These are phyloP conservation scores for Acanthosepion pharaonis DNA, from an alignment of 2,888 invertebrate species.

Conservation along the genomic window DNA sequence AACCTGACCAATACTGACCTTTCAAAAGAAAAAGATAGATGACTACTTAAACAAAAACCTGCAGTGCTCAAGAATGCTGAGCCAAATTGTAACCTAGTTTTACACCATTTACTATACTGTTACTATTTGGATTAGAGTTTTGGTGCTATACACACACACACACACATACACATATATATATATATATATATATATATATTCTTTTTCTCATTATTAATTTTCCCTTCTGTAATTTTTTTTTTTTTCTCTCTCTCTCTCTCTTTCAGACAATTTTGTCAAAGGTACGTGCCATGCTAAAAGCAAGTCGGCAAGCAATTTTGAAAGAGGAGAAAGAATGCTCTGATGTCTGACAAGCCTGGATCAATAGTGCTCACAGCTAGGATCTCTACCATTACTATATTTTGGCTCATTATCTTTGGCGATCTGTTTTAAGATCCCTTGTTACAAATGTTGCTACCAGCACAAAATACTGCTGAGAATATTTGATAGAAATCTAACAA, in stretches of 20 bases:
- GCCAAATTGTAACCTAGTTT: too few species aligned
- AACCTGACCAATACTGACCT: too few species aligned
- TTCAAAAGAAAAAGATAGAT: too few species aligned
- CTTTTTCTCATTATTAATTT: background rate
- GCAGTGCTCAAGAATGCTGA: too few species aligned
- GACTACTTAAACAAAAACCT: too few species aligned
- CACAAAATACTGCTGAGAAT: too few species aligned
- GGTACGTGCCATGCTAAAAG: constrained; percentile 62
- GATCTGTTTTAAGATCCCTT: background rate
- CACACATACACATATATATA: too few species aligned
- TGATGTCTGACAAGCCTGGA: background rate
- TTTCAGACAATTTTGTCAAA: constrained; percentile 62
- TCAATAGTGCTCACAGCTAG: background rate
- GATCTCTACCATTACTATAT: background rate
- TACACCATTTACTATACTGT: too few species aligned
- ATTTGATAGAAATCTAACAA: background rate
- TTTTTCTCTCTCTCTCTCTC: background rate
- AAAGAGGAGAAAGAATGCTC: constrained; percentile 50
- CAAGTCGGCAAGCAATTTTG: constrained; percentile 58
- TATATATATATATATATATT: too few species aligned
- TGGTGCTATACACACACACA: too few species aligned
- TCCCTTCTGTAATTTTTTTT: background rate
- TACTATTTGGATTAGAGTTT: too few species aligned
- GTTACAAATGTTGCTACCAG: background rate
- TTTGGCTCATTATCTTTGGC: background rate